phyloP scores from a whole-genome alignment of 2,888 invertebrate genomes.

The Euplagia quadripunctaria region DNA sequence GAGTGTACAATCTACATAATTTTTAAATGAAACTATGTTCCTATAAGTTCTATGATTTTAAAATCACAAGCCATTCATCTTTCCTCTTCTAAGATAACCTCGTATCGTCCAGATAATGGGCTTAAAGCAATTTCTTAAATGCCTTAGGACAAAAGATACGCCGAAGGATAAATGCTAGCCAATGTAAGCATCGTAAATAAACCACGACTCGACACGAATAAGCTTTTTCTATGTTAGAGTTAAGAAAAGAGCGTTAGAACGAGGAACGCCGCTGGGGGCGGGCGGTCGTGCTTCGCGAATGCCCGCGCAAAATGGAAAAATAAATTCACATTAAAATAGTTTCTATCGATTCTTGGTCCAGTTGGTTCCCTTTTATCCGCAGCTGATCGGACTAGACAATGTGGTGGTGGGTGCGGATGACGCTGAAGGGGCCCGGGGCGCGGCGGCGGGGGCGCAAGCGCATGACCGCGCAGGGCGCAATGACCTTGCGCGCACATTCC shows the following conservation, averaged over 20 bases:
- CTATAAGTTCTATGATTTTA: slow-evolving; percentile 13
- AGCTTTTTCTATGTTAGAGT: slow-evolving; percentile 69
- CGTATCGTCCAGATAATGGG: slow-evolving; percentile 39
- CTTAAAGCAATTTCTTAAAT: slow-evolving; percentile 42
- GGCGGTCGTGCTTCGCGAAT: slow-evolving; percentile 73
- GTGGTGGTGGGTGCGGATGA: slow-evolving; percentile 69
- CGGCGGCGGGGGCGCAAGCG: slow-evolving; percentile 71
- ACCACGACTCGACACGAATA: slow-evolving; percentile 64
- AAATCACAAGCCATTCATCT: slow-evolving; percentile 18
- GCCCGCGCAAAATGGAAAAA: slow-evolving; percentile 74
- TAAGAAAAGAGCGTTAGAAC: slow-evolving; percentile 81
- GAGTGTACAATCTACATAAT: neutral
- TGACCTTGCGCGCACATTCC: slow-evolving; percentile 87
- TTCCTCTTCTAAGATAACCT: slow-evolving; percentile 29
- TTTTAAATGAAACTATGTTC: slow-evolving; percentile 2
- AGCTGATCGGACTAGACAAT: slow-evolving; percentile 84
- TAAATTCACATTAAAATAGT: slow-evolving; percentile 81
- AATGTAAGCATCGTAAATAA: slow-evolving; percentile 77
- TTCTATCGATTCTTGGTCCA: slow-evolving; percentile 76
- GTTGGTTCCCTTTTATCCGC: slow-evolving; percentile 83
- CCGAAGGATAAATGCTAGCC: slow-evolving; percentile 69
- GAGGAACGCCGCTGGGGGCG: slow-evolving; percentile 76
- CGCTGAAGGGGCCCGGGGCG: slow-evolving; percentile 51
- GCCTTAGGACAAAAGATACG: slow-evolving; percentile 61
- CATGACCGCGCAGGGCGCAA: slow-evolving; percentile 87